Percentiles rank a stretch among this genome's conserved stretches.
Conservation (phyloP, 2,888 invertebrate genomes). For the Galeruca laticollis region DNA sequence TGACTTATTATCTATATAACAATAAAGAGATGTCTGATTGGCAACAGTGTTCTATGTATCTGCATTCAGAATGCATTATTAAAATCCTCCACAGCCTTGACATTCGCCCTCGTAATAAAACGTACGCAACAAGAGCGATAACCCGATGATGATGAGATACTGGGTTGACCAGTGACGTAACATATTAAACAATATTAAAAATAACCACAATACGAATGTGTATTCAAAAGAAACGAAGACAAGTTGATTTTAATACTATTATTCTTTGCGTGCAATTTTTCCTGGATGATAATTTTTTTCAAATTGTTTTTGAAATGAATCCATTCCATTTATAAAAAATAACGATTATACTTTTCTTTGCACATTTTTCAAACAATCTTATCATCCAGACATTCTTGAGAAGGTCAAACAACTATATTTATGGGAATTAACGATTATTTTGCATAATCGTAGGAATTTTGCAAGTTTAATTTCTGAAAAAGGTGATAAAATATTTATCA, state of each 20-base stretch:
- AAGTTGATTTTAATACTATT: too few relatives aligned
- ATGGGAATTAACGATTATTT: background rate
- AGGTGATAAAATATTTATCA: background rate
- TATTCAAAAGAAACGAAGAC: too few relatives aligned
- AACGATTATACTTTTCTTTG: too few relatives aligned
- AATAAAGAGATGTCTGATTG: background rate
- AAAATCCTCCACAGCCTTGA: conserved; percentile 52
- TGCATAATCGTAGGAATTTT: background rate
- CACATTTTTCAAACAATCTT: too few relatives aligned
- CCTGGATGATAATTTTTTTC: too few relatives aligned
- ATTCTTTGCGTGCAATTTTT: too few relatives aligned
- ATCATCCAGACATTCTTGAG: background rate
- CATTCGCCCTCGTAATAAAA: conserved; percentile 51
- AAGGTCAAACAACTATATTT: conserved; percentile 1
- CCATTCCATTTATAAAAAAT: too few relatives aligned
- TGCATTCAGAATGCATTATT: conserved; percentile 42
- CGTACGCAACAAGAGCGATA: conserved; percentile 49
- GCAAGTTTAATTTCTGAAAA: background rate
- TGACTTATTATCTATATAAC: background rate
- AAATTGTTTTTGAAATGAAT: too few relatives aligned
- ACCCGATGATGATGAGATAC: conserved; percentile 41
- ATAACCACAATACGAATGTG: too few relatives aligned
- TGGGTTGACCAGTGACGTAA: conserved; percentile 40
- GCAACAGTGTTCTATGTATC: conserved; percentile 15
- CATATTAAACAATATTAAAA: background rate